These are phyloP conservation scores for Pleuronectes platessa DNA, from an alignment of 2,113 vertebrate species.

Conservation along the genomic window DNA sequence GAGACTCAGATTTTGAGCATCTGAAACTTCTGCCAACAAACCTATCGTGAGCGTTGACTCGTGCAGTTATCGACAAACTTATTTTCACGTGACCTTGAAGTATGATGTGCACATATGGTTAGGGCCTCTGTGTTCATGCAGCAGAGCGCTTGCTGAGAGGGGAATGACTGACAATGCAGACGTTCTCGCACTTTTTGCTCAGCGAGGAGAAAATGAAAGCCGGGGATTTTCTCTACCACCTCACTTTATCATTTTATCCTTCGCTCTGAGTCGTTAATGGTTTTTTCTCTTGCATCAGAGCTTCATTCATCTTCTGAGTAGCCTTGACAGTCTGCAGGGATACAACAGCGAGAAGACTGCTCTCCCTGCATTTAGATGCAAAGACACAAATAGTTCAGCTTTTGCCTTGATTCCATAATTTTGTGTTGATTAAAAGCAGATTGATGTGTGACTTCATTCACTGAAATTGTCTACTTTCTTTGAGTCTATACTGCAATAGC, in stretches of 20 bases:
- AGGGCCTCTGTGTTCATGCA: slow-evolving; percentile 42
- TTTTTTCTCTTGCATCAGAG: slow-evolving; percentile 45
- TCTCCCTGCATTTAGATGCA: slow-evolving; percentile 51
- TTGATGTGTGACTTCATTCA: too few species aligned
- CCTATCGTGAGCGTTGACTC: slow-evolving; percentile 2
- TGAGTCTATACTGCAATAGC: background rate
- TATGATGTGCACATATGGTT: slow-evolving; percentile 4
- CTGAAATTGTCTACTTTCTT: background rate
- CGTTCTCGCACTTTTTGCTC: background rate
- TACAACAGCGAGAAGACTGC: slow-evolving; percentile 10
- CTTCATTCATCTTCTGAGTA: slow-evolving; percentile 58
- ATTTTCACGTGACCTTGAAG: slow-evolving; percentile 51
- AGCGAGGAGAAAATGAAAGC: slow-evolving; percentile 36
- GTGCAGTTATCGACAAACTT: slow-evolving; percentile 37
- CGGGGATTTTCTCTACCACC: slow-evolving; percentile 13
- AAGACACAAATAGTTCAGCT: slow-evolving; percentile 39
- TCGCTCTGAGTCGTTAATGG: slow-evolving; percentile 48
- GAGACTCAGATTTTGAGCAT: slow-evolving; percentile 4
- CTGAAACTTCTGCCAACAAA: slow-evolving; percentile 24
- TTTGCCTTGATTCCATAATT: slow-evolving; percentile 28
- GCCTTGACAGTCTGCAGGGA: slow-evolving; percentile 36
- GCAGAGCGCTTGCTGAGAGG: slow-evolving; percentile 20
- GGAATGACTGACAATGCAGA: slow-evolving; percentile 39
- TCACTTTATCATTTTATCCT: slow-evolving; percentile 42
- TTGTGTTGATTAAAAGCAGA: background rate